Evolutionary conservation across 2,797 vertebrate genomes (phyloP), one percentile per base, ranked within the genome.

Genomic region (Nasua narica): DNA sequence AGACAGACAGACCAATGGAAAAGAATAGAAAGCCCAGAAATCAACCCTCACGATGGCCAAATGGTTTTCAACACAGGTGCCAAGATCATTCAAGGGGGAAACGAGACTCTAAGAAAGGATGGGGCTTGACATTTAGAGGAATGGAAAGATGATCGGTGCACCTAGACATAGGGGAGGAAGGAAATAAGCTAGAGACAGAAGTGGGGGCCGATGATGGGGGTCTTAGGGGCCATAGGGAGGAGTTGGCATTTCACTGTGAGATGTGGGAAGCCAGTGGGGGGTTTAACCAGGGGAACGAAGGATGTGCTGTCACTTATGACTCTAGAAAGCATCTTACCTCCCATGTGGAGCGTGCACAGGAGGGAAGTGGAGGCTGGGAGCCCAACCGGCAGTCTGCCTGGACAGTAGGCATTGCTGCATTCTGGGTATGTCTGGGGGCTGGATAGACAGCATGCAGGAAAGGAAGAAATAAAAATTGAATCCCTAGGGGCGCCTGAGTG

Each of bases 161-260:
- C 35, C 11, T 4, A 21, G 56, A 12, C 1, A 2, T 14, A 35
- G 54, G 27, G 18, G 2, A 62, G 10, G 35, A 48, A 7, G 15
- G 35, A 69, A 62, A 43, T 18, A 4, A 52, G 16, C n/a, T 50
- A 43, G 29, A 83, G 21, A 60, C 56, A 48, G 35, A 78, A 35
- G 27, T 3, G 2, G 27, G 52, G 46, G 13, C 46, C n/a, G 11
- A 23, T 29, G 37, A 40, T 32, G 60, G 15, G 29, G 18, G 12
- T 8, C 16, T 13, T 12, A 0, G 9, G n/a, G 43, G 13, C 10
- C 14, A 3, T 4, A 3, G 35, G 7, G 35, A 60, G 14, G 46
- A 48, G 3, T 43, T 35, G 6, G 16, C 23, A 0, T 89, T 56
- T 58, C 21, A 15, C 18, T 58, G 43, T 27, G 25, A 19, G 46